Conservation (phyloP, 2,797 vertebrate genomes). For the Darevskia mixta region DNA sequence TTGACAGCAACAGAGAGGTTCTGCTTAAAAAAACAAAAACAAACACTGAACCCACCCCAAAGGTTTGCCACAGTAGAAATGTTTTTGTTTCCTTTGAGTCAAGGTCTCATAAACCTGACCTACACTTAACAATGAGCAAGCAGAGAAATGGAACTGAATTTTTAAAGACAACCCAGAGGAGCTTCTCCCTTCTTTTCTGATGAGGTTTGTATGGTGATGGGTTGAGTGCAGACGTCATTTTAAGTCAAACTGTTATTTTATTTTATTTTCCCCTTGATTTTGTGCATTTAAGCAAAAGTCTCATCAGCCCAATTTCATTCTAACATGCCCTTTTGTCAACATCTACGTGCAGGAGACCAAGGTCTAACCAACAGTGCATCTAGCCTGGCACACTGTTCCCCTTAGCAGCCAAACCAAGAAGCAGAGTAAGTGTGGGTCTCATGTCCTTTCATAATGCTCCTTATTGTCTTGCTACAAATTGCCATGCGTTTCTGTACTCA, state of each 20-base stretch:
- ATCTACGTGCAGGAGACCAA: too few species aligned
- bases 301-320: neutral
- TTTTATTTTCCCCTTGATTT: neutral
- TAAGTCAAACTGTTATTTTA: neutral
- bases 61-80: neutral
- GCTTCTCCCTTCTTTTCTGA: neutral
- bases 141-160: conserved; percentile 5
- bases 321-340: neutral
- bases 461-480: too few species aligned
- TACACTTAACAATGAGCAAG: conserved; percentile 1
- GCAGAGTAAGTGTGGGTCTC: neutral
- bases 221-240: neutral
- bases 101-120: neutral
- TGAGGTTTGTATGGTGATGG: neutral
- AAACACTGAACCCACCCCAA: neutral
- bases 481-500: too few species aligned
- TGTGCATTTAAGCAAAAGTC: neutral
- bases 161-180: neutral
- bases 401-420: neutral
- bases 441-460: too few species aligned
- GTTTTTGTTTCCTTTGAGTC: conserved; percentile 22
- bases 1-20: neutral
- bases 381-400: neutral
- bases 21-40: neutral
- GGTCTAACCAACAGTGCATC: neutral